Evolutionary conservation across 2,888 invertebrate species (phyloP), one percentile per base, ranked within the genome.

Genomic region (Drosophila rellima): DNA sequence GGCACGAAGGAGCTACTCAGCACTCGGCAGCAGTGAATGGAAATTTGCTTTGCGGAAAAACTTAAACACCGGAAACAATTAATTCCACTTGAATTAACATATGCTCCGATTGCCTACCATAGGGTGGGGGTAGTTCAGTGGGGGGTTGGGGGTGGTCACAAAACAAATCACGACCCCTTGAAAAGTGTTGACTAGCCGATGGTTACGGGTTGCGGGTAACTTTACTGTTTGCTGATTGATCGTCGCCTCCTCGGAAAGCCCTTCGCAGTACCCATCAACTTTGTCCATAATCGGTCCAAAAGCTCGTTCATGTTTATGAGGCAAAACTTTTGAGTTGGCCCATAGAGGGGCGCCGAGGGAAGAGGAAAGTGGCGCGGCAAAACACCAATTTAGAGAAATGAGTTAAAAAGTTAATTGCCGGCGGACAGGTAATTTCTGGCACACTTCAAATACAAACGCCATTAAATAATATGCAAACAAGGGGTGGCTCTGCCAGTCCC

Each of bases 81-180:
- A 91, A 90, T 91, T 91, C 91, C 91, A 91, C 89, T 91, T 91
- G 91, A 91, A 91, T 91, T 91, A 91, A 91, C 91, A 91, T 91
- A 91, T 90, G 86, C 80, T 74, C 70, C 74, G 78, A 80, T 85
- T 80, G 80, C 60, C 74, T 74, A 23, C 13, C 15, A 7, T 10
- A 15, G 26, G n/a, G 35, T 33, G 18, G 48, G 42, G n/a, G 50
- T 23, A 35, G 51, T 29, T 39, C 6, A 42, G 35, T 44, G 45
- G 51, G 44, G 40, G 13, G 13, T 17, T 20, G 60, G n/a, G 52
- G 61, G 7, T 35, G 51, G 55, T 62, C 71, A 56, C 61, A 55
- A 72, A 69, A 40, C 77, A 78, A 81, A 81, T 82, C 82, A 73
- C 64, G 74, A 60, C 63, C 76, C 68, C 63, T 67, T 59, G 39